Evolutionary conservation across 2,113 vertebrate species (phyloP).

Genomic region (Vidua chalybeata): DNA sequence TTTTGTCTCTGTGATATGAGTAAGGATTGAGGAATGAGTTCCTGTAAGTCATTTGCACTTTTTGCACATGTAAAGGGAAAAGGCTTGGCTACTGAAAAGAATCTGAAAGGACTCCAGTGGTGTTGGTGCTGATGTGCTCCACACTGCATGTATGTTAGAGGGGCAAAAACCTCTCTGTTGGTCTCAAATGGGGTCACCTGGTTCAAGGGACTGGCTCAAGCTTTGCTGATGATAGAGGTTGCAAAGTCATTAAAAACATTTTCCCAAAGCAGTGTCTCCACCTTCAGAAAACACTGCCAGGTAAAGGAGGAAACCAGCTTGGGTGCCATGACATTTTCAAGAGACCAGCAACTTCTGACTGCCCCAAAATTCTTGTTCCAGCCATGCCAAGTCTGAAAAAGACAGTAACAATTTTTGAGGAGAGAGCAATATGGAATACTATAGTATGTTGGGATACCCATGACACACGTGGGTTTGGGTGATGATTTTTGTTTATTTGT

Average conservation of each 20-base stretch:
- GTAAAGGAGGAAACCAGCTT: neutral
- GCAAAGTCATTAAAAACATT: neutral
- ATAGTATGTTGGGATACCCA: neutral
- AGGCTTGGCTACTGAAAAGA: neutral
- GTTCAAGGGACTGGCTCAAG: neutral
- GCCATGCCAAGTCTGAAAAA: neutral
- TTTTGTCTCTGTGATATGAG: neutral
- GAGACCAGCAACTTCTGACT: neutral
- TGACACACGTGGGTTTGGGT: neutral
- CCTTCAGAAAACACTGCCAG: neutral
- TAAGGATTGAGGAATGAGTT: neutral
- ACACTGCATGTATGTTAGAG: accelerated
- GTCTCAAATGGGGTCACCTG: too few relatives aligned
- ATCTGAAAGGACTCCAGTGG: accelerated
- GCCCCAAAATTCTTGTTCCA: neutral
- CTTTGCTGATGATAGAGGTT: accelerated
- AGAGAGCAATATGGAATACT: neutral
- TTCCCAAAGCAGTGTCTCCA: neutral
- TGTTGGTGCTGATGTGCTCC: neutral
- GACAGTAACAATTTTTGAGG: neutral
- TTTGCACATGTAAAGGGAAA: neutral
- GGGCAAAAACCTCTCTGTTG: neutral
- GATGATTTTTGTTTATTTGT: neutral
- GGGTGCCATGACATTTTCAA: neutral
- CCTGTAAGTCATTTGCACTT: neutral